Base-by-base conservation (phyloP, 2,888 invertebrate species). In the Amblyteles armatorius region DNA sequence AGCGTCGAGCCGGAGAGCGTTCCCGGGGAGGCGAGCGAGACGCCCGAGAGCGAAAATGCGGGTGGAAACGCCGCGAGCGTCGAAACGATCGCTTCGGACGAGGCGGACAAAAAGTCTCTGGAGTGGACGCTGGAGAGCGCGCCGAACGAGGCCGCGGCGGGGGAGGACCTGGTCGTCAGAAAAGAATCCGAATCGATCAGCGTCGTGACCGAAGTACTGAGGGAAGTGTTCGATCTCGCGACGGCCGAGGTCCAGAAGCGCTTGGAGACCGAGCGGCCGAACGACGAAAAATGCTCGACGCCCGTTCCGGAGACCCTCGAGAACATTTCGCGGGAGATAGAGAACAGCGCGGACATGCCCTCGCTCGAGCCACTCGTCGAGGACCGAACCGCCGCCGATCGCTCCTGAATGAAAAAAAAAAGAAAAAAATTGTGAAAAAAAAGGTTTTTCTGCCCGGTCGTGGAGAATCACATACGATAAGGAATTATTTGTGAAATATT, bases 301-400 rank as follows among this genome's bases (percentile, higher is more conserved):
- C 36, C 44, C 0, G 87, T 84, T 19, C 44, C 85, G 3, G 90
- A 91, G 55, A 90, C 90, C 0, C 40, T 91, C 6, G 91, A 89
- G 65, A 89, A 91, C 73, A 89, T 90, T 71, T 88, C 91, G n/a
- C 89, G 86, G 3, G 90, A 92, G 63, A 87, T 90, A 80, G 85
- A 86, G 1, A 91, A 87, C 19, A 90, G 88, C 73, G 89, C 87
- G 0, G 90, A 91, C 29, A 89, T 89, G 91, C 90, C 88, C 22
- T 85, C 89, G 50, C 86, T 90, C 6, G 89, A 92, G 69, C 84
- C 90, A 0, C 85, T 89, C 29, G 69, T 71, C 33, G 84, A 86
- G 2, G 88, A 87, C 7, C 82, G 68, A 55, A 36, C 55, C 65
- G 74, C 55, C 36, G 9, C 2, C 2, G 44, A 48, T 13, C 44